Evolutionary conservation across 1,140 invertebrate genomes (phyloP).

Genomic region (Drosophila pseudoananassae): DNA sequence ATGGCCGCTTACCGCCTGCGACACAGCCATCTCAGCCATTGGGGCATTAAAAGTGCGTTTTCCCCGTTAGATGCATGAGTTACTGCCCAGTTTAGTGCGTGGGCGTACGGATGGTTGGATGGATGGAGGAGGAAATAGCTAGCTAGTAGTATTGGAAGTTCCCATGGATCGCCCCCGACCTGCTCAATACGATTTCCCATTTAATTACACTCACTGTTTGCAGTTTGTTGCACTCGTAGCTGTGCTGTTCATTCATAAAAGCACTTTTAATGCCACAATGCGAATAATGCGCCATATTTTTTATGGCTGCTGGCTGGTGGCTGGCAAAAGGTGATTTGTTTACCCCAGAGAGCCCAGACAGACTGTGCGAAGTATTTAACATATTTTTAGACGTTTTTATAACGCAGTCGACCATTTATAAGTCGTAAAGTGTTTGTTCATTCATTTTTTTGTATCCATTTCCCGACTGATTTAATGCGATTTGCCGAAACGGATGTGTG

Average conservation of each 20-base stretch:
- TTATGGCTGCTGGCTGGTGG: slow-evolving; percentile 28
- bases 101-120: slow-evolving; percentile 6
- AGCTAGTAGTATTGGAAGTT: slow-evolving; percentile 5
- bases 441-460: neutral
- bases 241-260: slow-evolving; percentile 63
- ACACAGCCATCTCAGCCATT: slow-evolving; percentile 25
- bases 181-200: slow-evolving; percentile 33
- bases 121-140: neutral
- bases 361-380: slow-evolving; percentile 39
- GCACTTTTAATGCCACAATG: slow-evolving; percentile 17
- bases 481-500: slow-evolving; percentile 50
- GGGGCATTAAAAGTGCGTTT: slow-evolving; percentile 34
- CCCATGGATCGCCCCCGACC: slow-evolving; percentile 33
- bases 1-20: slow-evolving; percentile 38
- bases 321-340: slow-evolving; percentile 33
- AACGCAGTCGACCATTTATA: slow-evolving; percentile 50
- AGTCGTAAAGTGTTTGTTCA: slow-evolving; percentile 47
- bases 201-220: slow-evolving; percentile 31
- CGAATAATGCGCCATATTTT: slow-evolving; percentile 47
- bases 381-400: slow-evolving; percentile 69
- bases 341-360: slow-evolving; percentile 4
- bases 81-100: slow-evolving; percentile 21
- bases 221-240: slow-evolving; percentile 12
- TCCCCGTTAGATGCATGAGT: slow-evolving; percentile 38
- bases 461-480: slow-evolving; percentile 2